These are phyloP conservation scores for Podotricha telesiphe DNA, from an alignment of 2,888 invertebrate species.

Conservation along the genomic window DNA sequence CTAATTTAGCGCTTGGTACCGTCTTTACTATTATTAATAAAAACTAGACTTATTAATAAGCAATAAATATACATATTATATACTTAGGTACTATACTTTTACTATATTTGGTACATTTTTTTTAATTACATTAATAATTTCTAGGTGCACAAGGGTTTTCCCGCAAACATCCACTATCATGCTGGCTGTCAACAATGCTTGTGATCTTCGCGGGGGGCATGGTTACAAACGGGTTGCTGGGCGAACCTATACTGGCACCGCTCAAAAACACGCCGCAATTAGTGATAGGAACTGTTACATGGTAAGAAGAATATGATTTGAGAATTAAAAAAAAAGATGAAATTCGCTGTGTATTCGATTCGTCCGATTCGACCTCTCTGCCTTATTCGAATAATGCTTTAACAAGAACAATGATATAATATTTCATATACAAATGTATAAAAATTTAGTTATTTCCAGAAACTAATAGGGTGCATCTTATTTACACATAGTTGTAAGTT, in stretches of 20 bases:
- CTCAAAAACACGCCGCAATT: constrained; percentile 98
- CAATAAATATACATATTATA: too few species aligned
- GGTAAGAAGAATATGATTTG: constrained; percentile 84
- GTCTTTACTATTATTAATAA: too few species aligned
- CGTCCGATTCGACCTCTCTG: background rate
- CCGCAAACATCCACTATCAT: constrained; percentile 97
- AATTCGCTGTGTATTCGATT: too few species aligned
- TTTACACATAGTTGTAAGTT: too few species aligned
- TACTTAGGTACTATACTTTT: too few species aligned
- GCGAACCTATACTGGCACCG: constrained; percentile 97
- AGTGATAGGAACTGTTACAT: constrained; percentile 94
- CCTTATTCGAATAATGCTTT: too few species aligned
- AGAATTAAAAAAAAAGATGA: background rate
- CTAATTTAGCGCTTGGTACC: too few species aligned
- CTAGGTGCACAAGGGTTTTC: constrained; percentile 95
- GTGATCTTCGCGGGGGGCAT: constrained; percentile 99
- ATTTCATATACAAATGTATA: too few species aligned
- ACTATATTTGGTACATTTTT: background rate
- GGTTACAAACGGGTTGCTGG: constrained; percentile 96
- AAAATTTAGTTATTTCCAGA: background rate
- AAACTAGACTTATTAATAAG: too few species aligned
- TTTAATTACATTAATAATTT: constrained; percentile 42
- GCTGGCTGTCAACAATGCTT: constrained; percentile 99
- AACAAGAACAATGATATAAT: too few species aligned
- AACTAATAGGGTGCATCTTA: too few species aligned